Percentiles rank a stretch among this genome's conserved stretches.
These are phyloP conservation scores for Dasypus novemcinctus DNA, from an alignment of 2,113 vertebrate species.

Conservation along the genomic window DNA sequence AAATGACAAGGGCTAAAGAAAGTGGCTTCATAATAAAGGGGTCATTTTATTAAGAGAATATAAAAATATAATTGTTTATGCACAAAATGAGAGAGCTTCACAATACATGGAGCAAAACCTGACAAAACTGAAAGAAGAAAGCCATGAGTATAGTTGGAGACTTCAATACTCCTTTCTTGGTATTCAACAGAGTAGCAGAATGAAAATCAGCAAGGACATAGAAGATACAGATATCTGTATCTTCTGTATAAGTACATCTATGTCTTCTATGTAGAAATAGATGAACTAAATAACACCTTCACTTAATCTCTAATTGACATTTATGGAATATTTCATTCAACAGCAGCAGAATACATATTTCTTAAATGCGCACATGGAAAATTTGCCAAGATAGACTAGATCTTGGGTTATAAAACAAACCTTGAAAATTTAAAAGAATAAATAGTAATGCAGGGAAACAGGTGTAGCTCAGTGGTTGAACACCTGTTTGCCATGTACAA, in stretches of 20 bases:
- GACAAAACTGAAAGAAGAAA: neutral
- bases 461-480: no score
- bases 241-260: no score
- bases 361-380: neutral
- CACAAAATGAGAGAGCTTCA: neutral
- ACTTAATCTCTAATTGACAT: neutral
- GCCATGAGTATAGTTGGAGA: neutral
- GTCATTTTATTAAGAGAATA: neutral
- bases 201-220: neutral
- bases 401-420: neutral
- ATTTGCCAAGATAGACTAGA: neutral
- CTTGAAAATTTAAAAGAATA: neutral
- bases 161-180: neutral
- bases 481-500: no score
- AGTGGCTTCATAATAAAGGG: neutral
- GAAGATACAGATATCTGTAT: neutral
- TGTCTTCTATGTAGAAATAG: neutral
- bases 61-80: neutral
- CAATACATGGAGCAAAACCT: constrained; percentile 11
- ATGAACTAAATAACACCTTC: neutral
- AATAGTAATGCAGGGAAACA: no score
- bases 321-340: neutral
- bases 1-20: neutral
- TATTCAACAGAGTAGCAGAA: neutral
- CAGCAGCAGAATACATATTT: neutral